These are phyloP conservation scores for Xenus cinereus DNA, from an alignment of 2,113 vertebrate genomes.

Conservation along the genomic window DNA sequence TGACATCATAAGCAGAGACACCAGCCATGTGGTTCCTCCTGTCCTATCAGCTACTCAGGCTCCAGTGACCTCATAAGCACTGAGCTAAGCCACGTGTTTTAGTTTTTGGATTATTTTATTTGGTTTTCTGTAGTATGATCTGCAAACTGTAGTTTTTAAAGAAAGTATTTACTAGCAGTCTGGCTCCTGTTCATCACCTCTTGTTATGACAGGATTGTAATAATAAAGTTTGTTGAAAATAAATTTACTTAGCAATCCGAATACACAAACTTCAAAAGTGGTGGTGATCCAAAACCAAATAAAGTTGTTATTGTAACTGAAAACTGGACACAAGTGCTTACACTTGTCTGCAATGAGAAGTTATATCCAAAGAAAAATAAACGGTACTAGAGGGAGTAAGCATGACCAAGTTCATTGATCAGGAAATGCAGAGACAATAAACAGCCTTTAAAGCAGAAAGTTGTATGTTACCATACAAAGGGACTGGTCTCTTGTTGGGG, in stretches of 20 bases:
- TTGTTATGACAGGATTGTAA: not conserved
- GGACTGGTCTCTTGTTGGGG: not conserved
- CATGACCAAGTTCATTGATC: not conserved
- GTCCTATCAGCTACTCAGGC: not conserved
- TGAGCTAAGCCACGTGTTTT: not conserved
- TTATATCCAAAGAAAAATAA: not conserved
- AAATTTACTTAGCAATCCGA: not conserved
- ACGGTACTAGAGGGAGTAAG: not conserved
- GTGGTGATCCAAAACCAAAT: not conserved
- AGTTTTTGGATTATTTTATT: not conserved
- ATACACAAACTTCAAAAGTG: not conserved
- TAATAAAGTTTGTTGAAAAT: not conserved
- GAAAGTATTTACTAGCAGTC: not conserved
- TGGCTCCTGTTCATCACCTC: not conserved
- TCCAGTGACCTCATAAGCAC: not conserved
- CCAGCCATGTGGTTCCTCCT: too few species aligned
- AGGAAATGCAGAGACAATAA: not conserved
- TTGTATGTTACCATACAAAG: not conserved
- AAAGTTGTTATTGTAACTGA: not conserved
- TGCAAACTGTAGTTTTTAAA: not conserved
- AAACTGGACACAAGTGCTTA: not conserved
- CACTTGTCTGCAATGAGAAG: not conserved
- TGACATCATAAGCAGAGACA: not conserved
- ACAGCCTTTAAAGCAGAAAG: not conserved
- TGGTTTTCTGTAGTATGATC: not conserved